Evolutionary conservation across 2,797 vertebrate species (phyloP).

Genomic region (Phrynocephalus forsythii): DNA sequence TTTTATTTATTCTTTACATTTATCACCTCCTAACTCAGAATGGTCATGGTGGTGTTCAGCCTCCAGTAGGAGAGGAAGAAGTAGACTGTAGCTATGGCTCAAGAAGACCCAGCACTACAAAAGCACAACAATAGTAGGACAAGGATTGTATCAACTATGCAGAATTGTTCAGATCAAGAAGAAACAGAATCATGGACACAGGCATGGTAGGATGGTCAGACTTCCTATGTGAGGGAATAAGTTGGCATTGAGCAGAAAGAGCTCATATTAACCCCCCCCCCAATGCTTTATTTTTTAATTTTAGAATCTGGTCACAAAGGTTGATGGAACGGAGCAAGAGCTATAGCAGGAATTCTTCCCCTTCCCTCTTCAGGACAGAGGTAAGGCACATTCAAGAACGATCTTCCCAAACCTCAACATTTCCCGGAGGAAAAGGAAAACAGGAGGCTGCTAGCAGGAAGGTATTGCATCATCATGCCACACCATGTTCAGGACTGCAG

Average conservation of each 20-base stretch:
- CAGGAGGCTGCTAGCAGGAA: slow-evolving; percentile 26
- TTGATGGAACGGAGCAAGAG: not conserved
- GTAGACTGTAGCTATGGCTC: not conserved
- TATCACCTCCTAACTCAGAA: too few species aligned
- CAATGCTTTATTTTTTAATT: not conserved
- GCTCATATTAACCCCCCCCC: not conserved
- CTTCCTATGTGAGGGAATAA: not conserved
- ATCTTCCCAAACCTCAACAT: slow-evolving; percentile 10
- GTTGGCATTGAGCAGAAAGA: not conserved
- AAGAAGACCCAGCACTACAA: not conserved
- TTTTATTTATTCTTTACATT: too few species aligned
- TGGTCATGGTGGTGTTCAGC: too few species aligned
- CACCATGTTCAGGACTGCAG: slow-evolving; percentile 39
- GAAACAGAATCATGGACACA: not conserved
- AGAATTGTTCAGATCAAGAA: not conserved
- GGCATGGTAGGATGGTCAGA: too few species aligned
- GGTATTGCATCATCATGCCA: slow-evolving; percentile 22
- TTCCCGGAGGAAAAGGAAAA: slow-evolving; percentile 35
- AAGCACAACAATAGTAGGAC: not conserved
- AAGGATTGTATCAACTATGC: not conserved
- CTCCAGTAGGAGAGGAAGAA: too few species aligned
- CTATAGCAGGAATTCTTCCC: not conserved
- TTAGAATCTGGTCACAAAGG: not conserved
- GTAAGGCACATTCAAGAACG: slow-evolving; percentile 4
- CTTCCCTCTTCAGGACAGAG: not conserved